Conservation (phyloP, 2,797 vertebrate species). For the Setipinna tenuifilis region DNA sequence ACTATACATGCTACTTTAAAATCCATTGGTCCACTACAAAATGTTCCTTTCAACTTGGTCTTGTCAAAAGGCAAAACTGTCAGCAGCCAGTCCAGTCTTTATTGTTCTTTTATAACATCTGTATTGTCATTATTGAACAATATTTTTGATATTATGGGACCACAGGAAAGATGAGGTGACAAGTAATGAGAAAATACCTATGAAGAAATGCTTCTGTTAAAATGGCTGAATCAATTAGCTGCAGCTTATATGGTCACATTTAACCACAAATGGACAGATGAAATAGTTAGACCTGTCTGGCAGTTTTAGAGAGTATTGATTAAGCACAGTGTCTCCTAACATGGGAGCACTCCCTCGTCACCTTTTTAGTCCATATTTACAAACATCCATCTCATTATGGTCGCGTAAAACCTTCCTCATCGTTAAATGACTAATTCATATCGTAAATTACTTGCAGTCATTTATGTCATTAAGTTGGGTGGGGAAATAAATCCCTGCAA, state of each 20-base stretch:
- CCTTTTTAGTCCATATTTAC: slow-evolving; percentile 33
- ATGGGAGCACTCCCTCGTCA: slow-evolving; percentile 21
- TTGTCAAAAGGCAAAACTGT: not conserved
- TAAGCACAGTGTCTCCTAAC: slow-evolving; percentile 33
- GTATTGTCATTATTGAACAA: not conserved
- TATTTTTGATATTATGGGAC: not conserved
- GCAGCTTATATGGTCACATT: slow-evolving; percentile 8
- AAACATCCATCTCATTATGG: slow-evolving; percentile 44
- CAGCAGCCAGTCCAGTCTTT: not conserved
- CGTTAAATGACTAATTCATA: slow-evolving; percentile 56
- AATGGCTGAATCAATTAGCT: not conserved
- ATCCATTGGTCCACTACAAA: not conserved
- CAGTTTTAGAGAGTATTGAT: slow-evolving; percentile 33
- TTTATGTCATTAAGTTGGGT: slow-evolving; percentile 66
- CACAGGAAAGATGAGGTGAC: not conserved
- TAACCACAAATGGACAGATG: not conserved
- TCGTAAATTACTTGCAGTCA: slow-evolving; percentile 57
- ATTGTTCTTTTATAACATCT: not conserved
- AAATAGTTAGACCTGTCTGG: not conserved
- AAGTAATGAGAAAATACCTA: not conserved
- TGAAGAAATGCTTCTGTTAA: not conserved
- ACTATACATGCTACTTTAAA: not conserved
- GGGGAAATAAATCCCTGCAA: slow-evolving; percentile 73
- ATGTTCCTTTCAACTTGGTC: too few species aligned
- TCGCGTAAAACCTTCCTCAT: slow-evolving; percentile 47